phyloP scores from a whole-genome alignment of 2,113 vertebrate species.

The Hemiscyllium ocellatum region DNA sequence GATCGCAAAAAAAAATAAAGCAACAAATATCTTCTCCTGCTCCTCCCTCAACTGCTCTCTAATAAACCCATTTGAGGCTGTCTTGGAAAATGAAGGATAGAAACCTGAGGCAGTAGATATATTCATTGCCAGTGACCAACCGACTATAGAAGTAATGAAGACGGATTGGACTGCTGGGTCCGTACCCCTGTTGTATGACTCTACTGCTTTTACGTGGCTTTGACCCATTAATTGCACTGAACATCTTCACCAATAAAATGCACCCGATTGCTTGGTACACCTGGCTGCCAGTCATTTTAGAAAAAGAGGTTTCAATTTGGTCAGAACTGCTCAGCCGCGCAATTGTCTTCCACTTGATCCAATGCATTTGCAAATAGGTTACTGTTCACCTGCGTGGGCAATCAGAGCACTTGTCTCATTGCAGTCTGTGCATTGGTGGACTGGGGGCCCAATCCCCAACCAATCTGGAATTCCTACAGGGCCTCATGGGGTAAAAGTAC shows the following conservation, averaged over 20 bases:
- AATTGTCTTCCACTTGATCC: background rate
- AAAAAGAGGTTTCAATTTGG: background rate
- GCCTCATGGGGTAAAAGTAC: no score
- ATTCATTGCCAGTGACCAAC: background rate
- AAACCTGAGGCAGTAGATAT: background rate
- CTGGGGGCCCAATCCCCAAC: background rate
- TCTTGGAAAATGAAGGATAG: background rate
- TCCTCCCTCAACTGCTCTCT: background rate
- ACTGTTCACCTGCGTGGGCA: background rate
- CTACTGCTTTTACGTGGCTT: background rate
- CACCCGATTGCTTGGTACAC: no score
- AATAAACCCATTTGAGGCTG: background rate
- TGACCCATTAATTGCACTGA: background rate
- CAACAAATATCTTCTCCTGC: background rate
- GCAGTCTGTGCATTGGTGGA: background rate
- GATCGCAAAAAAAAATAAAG: background rate
- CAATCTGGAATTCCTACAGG: background rate
- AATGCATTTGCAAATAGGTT: background rate
- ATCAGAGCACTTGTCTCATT: background rate
- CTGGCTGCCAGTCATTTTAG: background rate
- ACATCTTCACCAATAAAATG: background rate
- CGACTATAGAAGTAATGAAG: background rate
- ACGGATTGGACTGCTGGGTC: no score
- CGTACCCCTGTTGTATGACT: no score
- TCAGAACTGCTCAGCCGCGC: background rate